Percentiles rank a stretch among this genome's conserved stretches.
Evolutionary conservation across 2,888 invertebrate species (phyloP).

Genomic region (Escarpia spicata): DNA sequence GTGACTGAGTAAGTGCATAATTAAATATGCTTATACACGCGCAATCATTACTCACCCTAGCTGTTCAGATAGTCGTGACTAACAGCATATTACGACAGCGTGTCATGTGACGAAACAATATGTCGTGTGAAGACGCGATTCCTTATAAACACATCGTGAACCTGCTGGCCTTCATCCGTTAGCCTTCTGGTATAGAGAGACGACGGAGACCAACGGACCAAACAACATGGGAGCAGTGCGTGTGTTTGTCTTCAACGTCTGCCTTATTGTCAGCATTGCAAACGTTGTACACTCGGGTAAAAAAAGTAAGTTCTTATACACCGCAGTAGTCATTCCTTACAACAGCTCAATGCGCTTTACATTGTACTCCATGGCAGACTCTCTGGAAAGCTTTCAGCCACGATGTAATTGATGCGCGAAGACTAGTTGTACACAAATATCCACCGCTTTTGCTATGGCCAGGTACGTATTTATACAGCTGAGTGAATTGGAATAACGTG

Average conservation of each 20-base stretch:
- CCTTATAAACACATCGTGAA: neutral
- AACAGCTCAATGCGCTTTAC: neutral
- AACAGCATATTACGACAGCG: neutral
- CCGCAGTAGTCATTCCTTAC: neutral
- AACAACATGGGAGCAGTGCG: neutral
- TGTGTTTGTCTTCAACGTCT: neutral
- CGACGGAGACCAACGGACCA: neutral
- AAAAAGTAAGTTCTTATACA: neutral
- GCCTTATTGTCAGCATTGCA: neutral
- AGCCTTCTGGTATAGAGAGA: neutral
- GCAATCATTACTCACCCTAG: no score
- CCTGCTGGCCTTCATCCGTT: neutral
- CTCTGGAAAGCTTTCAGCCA: no score
- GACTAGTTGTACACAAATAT: no score
- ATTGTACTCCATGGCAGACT: no score
- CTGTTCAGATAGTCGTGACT: neutral
- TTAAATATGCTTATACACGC: no score
- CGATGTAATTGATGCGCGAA: no score
- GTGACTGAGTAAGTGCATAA: no score
- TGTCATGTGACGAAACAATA: neutral
- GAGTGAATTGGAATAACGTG: no score
- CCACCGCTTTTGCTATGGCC: no score
- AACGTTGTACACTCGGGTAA: neutral
- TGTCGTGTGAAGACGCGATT: no score
- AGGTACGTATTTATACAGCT: no score